Conservation (phyloP, 2,797 vertebrate species). For the Botia almorhae region DNA sequence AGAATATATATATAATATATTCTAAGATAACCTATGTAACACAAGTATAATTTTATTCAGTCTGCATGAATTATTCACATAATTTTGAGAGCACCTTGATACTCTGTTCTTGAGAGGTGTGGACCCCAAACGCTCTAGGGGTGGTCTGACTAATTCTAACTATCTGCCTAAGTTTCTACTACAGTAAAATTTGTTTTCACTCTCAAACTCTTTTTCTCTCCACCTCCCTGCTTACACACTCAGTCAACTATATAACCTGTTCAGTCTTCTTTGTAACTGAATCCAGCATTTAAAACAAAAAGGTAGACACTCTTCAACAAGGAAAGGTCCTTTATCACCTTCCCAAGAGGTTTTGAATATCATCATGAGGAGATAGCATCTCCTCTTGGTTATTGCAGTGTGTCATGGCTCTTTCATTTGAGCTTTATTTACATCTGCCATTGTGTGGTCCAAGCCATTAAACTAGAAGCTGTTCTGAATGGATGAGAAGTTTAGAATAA, state of each 20-base stretch:
- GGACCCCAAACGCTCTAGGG: constrained; percentile 1
- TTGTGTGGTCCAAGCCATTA: constrained; percentile 57
- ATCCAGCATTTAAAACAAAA: constrained; percentile 65
- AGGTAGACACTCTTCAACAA: constrained; percentile 64
- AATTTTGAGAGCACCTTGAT: background rate
- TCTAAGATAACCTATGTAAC: too few relatives aligned
- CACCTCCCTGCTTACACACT: constrained; percentile 47
- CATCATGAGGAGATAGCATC: constrained; percentile 61
- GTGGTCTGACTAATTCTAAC: constrained; percentile 33
- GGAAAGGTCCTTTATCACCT: constrained; percentile 62
- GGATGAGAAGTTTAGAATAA: constrained; percentile 59
- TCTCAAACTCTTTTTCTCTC: constrained; percentile 39
- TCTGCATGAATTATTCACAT: background rate
- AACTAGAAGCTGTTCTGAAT: constrained; percentile 56
- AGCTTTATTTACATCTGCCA: constrained; percentile 65
- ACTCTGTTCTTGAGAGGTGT: background rate
- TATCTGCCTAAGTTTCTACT: constrained; percentile 22
- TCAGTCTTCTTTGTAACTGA: constrained; percentile 59
- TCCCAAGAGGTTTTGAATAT: constrained; percentile 62
- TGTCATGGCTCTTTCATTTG: constrained; percentile 63
- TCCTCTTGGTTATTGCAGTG: constrained; percentile 56
- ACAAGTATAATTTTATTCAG: background rate
- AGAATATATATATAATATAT: too few relatives aligned
- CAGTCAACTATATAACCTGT: constrained; percentile 60
- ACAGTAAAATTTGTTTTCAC: constrained; percentile 45